These are phyloP conservation scores for Syngnathus acus DNA, from an alignment of 2,797 vertebrate species.

Conservation along the genomic window DNA sequence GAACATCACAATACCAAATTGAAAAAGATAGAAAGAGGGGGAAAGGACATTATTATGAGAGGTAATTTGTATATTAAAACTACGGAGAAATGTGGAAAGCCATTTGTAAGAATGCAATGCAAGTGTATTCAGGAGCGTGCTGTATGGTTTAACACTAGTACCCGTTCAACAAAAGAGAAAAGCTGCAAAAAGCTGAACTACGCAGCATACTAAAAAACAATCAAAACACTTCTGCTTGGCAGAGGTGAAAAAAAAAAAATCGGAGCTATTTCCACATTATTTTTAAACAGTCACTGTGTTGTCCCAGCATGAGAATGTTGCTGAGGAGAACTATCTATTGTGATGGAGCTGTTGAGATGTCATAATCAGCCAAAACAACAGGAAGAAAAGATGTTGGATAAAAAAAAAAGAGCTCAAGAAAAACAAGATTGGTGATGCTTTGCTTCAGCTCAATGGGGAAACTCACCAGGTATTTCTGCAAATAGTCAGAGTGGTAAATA, in stretches of 20 bases:
- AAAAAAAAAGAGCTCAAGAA: not conserved
- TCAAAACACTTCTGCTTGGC: not conserved
- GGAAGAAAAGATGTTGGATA: slow-evolving; percentile 20
- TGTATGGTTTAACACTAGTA: too few species aligned
- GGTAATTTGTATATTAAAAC: too few species aligned
- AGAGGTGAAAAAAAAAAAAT: not conserved
- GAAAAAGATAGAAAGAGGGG: not conserved
- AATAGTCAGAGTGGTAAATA: slow-evolving; percentile 15
- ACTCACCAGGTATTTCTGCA: not conserved
- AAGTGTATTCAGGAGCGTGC: too few species aligned
- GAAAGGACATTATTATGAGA: too few species aligned
- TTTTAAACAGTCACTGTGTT: not conserved
- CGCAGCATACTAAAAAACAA: not conserved
- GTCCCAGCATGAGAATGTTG: not conserved
- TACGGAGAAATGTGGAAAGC: too few species aligned
- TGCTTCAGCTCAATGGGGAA: slow-evolving; percentile 18
- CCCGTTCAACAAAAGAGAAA: not conserved
- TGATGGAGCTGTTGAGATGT: not conserved
- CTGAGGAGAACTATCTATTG: not conserved
- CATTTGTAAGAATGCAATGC: too few species aligned
- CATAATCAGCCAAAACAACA: not conserved
- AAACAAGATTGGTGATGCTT: slow-evolving; percentile 21
- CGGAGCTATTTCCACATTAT: not conserved
- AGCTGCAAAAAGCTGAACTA: not conserved
- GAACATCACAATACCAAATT: slow-evolving; percentile 7